These are phyloP conservation scores for Bellardia pandia DNA, from an alignment of 2,888 invertebrate genomes.

Conservation along the genomic window DNA sequence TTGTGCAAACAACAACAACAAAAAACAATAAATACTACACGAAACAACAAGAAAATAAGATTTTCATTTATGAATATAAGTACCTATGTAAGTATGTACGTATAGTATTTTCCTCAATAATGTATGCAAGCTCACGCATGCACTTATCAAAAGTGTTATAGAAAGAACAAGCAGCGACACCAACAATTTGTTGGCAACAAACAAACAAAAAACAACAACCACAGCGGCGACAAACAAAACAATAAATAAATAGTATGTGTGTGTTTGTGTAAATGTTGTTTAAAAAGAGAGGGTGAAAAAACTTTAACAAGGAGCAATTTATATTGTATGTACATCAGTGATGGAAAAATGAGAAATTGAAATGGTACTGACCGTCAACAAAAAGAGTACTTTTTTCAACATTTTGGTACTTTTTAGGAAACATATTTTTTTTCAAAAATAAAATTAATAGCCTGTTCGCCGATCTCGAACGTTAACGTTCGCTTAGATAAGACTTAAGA, in stretches of 20 bases:
- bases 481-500: too few species aligned
- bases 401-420: too few species aligned
- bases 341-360: too few species aligned
- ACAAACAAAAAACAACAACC: neutral
- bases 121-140: conserved; percentile 65
- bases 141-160: conserved; percentile 54
- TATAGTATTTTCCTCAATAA: conserved; percentile 29
- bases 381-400: too few species aligned
- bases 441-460: too few species aligned
- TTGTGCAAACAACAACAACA: conserved; percentile 25
- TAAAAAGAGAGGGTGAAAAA: conserved; percentile 24
- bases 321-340: neutral
- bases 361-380: too few species aligned
- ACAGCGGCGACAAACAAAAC: neutral
- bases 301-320: conserved; percentile 44
- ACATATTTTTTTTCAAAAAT: too few species aligned
- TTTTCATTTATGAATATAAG: conserved; percentile 32
- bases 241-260: neutral
- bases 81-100: too few species aligned
- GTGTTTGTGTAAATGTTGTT: neutral
- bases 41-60: neutral
- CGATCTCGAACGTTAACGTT: too few species aligned
- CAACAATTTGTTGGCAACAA: too few species aligned
- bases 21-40: neutral
- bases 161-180: conserved; percentile 11